phyloP scores from a whole-genome alignment of 1,140 invertebrate genomes.

The Mycetomoellerius zeteki region DNA sequence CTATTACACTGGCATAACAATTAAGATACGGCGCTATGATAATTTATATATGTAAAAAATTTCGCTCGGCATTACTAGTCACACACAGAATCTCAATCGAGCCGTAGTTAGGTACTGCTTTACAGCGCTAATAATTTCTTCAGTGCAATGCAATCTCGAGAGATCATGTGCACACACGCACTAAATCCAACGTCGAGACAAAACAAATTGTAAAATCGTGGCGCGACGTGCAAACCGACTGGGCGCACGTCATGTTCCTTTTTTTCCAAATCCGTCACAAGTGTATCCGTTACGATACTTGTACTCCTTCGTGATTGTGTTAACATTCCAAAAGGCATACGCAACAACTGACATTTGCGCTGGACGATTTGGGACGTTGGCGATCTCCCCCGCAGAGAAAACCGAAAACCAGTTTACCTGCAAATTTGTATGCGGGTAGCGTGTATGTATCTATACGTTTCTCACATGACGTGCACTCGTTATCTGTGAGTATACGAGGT shows the following conservation, averaged over 20 bases:
- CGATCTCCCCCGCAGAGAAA: slow-evolving; percentile 62
- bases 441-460: neutral
- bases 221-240: neutral
- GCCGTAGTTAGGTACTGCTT: slow-evolving; percentile 16
- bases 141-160: neutral
- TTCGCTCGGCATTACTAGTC: slow-evolving; percentile 10
- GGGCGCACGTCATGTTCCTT: neutral
- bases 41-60: slow-evolving; percentile 70
- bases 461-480: slow-evolving; percentile 14
- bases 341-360: slow-evolving; percentile 61
- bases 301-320: slow-evolving; percentile 58
- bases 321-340: slow-evolving; percentile 59
- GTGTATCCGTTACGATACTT: slow-evolving; percentile 29
- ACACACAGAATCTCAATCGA: slow-evolving; percentile 7
- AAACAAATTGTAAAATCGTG: slow-evolving; percentile 12
- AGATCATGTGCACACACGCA: neutral
- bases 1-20: slow-evolving; percentile 47
- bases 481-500: neutral
- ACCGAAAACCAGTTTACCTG: slow-evolving; percentile 67
- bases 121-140: slow-evolving; percentile 40
- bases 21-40: slow-evolving; percentile 57
- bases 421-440: slow-evolving; percentile 19
- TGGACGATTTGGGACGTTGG: slow-evolving; percentile 55
- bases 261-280: neutral
- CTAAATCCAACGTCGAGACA: slow-evolving; percentile 45